These are phyloP conservation scores for Crotalus adamanteus DNA, from an alignment of 2,797 vertebrate species.

Conservation along the genomic window DNA sequence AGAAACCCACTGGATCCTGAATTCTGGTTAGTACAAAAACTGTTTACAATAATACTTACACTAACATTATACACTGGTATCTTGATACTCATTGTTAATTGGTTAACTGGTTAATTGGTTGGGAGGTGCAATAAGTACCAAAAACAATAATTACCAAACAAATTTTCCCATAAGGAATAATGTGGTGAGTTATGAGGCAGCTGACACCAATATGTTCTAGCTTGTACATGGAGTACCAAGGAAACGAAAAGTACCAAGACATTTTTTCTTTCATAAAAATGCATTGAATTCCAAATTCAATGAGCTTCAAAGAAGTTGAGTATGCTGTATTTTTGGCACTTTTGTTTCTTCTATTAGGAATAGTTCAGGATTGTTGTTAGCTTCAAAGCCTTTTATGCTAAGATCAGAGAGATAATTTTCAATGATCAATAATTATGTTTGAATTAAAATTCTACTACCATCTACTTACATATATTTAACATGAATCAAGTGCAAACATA, in stretches of 20 bases:
- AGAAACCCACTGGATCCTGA: background rate
- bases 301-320: background rate
- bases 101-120: background rate
- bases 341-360: background rate
- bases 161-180: background rate
- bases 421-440: background rate
- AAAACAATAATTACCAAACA: background rate
- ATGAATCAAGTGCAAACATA: background rate
- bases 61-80: background rate
- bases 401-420: background rate
- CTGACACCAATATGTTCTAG: background rate
- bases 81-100: background rate
- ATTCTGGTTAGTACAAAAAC: background rate
- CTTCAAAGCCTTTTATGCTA: background rate
- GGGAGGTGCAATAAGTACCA: background rate
- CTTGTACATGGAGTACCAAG: background rate
- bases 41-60: background rate
- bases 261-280: background rate
- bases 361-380: background rate
- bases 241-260: background rate
- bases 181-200: background rate
- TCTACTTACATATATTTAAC: conserved; percentile 1
- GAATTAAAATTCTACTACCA: background rate
- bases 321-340: background rate
- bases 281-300: background rate